phyloP scores from a whole-genome alignment of 2,797 vertebrate species.

The Micromesistius poutassou region DNA sequence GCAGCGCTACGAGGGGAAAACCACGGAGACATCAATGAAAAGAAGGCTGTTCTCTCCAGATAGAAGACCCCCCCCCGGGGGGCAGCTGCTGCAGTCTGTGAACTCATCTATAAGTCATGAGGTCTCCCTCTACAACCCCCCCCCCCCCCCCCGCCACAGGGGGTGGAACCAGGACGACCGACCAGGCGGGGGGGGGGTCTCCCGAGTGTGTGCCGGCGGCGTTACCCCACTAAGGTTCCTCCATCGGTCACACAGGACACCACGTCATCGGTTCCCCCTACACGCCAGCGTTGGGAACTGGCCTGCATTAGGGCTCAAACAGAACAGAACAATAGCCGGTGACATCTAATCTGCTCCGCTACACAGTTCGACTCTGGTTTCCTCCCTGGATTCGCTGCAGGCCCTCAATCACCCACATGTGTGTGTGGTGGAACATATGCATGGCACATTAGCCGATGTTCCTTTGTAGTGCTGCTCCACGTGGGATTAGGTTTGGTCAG shows the following conservation, averaged over 20 bases:
- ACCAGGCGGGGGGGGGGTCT: slow-evolving; percentile 58
- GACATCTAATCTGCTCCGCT: background rate
- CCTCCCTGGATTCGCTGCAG: background rate
- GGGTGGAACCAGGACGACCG: slow-evolving; percentile 58
- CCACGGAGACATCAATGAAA: slow-evolving; percentile 18
- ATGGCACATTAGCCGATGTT: background rate
- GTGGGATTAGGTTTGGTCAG: background rate
- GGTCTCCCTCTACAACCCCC: slow-evolving; percentile 33
- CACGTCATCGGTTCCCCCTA: background rate
- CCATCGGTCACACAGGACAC: background rate
- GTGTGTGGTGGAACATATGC: background rate
- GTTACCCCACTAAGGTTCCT: slow-evolving; percentile 61
- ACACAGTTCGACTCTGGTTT: background rate
- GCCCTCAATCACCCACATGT: background rate
- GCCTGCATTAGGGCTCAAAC: background rate
- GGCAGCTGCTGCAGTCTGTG: slow-evolving; percentile 31
- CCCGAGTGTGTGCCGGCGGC: slow-evolving; percentile 29
- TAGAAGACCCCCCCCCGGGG: slow-evolving; percentile 9
- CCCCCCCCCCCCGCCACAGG: slow-evolving; percentile 31
- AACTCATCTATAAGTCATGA: slow-evolving; percentile 74
- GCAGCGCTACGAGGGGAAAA: slow-evolving; percentile 5
- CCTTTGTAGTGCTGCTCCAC: background rate
- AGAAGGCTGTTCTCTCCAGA: slow-evolving; percentile 10
- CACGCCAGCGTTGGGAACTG: background rate
- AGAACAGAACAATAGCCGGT: background rate